Evolutionary conservation across 53 echinoderm and acorn worm genomes (phyloP).

Genomic region (Holothuria scabra): DNA sequence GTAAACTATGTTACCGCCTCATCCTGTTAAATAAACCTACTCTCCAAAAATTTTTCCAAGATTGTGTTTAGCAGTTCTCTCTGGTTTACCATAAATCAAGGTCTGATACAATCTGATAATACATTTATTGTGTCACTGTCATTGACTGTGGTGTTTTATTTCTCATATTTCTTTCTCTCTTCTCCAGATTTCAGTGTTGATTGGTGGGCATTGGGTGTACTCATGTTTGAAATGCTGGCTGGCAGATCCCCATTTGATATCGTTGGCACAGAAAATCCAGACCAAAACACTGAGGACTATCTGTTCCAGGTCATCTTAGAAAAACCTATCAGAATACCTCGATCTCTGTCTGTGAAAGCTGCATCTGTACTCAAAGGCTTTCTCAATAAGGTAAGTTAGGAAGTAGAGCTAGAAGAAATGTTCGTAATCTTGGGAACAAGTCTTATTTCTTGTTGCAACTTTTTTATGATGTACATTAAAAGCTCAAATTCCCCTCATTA

Average conservation of each 20-base stretch:
- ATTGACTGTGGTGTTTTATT: neutral
- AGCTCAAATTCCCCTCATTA: too few relatives aligned
- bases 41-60: too few relatives aligned
- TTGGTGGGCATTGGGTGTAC: conserved; percentile 95
- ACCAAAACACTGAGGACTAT: conserved; percentile 97
- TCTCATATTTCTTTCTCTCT: neutral
- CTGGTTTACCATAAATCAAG: too few relatives aligned
- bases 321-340: conserved; percentile 96
- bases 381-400: conserved; percentile 83
- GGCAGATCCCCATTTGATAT: conserved; percentile 98
- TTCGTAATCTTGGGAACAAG: too few relatives aligned
- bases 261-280: conserved; percentile 93
- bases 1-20: too few relatives aligned
- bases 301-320: conserved; percentile 97
- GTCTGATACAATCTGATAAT: neutral
- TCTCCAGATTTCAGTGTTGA: conserved; percentile 90
- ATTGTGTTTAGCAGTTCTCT: too few relatives aligned
- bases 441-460: too few relatives aligned
- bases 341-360: conserved; percentile 94
- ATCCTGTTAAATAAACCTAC: too few relatives aligned
- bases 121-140: neutral
- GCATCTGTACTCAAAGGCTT: conserved; percentile 97
- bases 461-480: too few relatives aligned
- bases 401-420: too few relatives aligned
- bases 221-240: conserved; percentile 99